A percentile compares a stretch with the other conserved stretches of the same genome.
phyloP scores from a whole-genome alignment of 2,888 invertebrate genomes.

The Agrotis ipsilon region DNA sequence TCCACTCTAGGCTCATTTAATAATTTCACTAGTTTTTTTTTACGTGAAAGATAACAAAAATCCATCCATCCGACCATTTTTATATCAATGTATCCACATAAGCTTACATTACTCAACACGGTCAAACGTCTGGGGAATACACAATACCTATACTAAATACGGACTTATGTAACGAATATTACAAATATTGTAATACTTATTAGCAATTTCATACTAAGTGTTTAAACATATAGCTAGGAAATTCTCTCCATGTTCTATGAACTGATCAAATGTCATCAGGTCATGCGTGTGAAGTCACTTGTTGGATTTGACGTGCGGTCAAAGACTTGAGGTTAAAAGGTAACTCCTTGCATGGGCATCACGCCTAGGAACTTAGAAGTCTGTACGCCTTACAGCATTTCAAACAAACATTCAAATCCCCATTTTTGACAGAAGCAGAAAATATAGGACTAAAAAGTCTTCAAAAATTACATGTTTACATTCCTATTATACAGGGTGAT shows the following conservation, averaged over 20 bases:
- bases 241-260: conserved; percentile 33
- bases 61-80: too few relatives aligned
- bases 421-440: too few relatives aligned
- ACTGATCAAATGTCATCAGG: conserved; percentile 49
- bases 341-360: neutral
- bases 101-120: neutral
- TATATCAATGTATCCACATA: too few relatives aligned
- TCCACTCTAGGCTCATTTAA: too few relatives aligned
- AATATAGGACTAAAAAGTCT: too few relatives aligned
- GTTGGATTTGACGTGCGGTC: conserved; percentile 36
- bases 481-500: too few relatives aligned
- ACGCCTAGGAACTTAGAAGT: neutral
- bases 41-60: too few relatives aligned
- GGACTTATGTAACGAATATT: conserved; percentile 19
- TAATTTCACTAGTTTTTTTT: too few relatives aligned
- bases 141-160: neutral
- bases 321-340: conserved; percentile 17
- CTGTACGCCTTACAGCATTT: neutral
- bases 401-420: too few relatives aligned
- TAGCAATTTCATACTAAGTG: conserved; percentile 41
- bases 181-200: conserved; percentile 24
- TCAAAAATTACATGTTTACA: too few relatives aligned
- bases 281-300: conserved; percentile 43
- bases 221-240: conserved; percentile 17
- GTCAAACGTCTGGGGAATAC: neutral